A percentile compares a stretch with the other conserved stretches of the same genome.
phyloP scores from a whole-genome alignment of 2,888 invertebrate genomes.

The Temnothorax ravouxi region DNA sequence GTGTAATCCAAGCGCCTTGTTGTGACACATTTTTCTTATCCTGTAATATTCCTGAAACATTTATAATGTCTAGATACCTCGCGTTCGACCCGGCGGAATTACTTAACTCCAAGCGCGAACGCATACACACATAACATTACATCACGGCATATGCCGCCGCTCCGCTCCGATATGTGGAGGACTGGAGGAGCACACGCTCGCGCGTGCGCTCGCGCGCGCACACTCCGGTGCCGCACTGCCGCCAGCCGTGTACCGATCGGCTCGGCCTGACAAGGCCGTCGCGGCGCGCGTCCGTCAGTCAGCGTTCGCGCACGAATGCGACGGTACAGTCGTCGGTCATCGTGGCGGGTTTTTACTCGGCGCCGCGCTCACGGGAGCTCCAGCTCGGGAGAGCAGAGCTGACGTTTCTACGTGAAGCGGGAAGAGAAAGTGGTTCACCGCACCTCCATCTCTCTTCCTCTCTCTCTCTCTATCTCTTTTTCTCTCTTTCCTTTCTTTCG shows the following conservation, averaged over 20 bases:
- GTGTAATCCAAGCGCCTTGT: not conserved
- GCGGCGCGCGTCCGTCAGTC: constrained; percentile 61
- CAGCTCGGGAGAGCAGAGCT: constrained; percentile 68
- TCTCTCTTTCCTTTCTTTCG: not conserved
- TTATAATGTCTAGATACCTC: constrained; percentile 35
- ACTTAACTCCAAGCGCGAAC: not conserved
- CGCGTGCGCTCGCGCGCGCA: constrained; percentile 52
- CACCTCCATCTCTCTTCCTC: not conserved
- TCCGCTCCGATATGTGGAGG: constrained; percentile 6
- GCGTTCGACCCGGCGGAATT: constrained; percentile 12
- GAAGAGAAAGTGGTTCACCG: not conserved
- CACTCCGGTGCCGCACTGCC: constrained; percentile 64
- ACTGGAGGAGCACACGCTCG: constrained; percentile 37
- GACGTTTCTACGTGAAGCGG: constrained; percentile 64
- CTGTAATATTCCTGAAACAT: not conserved
- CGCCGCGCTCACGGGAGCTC: constrained; percentile 69
- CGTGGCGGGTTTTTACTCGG: constrained; percentile 74
- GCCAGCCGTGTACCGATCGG: constrained; percentile 67
- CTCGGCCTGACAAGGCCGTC: constrained; percentile 65
- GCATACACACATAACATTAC: not conserved
- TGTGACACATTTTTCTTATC: not conserved
- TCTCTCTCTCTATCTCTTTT: not conserved
- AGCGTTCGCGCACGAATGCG: constrained; percentile 76
- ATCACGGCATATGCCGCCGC: not conserved
- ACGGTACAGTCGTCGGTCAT: constrained; percentile 70